phyloP scores from a whole-genome alignment of 2,888 invertebrate species.

The Perizoma affinitatum region DNA sequence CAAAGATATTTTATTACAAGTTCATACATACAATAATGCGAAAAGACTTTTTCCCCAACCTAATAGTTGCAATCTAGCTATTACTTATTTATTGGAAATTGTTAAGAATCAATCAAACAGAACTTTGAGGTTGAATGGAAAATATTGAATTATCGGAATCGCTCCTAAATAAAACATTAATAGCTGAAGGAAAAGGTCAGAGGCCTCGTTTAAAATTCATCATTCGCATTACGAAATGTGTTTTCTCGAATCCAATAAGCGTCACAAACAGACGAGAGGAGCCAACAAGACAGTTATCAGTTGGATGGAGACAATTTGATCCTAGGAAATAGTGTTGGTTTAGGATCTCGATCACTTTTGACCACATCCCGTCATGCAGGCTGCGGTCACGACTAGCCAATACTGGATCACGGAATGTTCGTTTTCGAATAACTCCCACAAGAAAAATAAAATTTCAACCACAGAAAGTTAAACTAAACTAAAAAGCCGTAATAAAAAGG shows the following conservation, averaged over 20 bases:
- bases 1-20: too few species aligned
- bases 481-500: conserved; percentile 38
- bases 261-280: conserved; percentile 23
- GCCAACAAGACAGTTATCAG: conserved; percentile 26
- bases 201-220: conserved; percentile 32
- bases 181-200: conserved; percentile 18
- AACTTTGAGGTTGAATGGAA: conserved; percentile 20
- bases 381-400: conserved; percentile 45
- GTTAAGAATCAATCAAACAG: conserved; percentile 23
- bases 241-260: conserved; percentile 30
- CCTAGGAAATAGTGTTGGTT: conserved; percentile 44
- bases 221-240: conserved; percentile 28
- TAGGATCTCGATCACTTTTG: conserved; percentile 43
- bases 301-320: conserved; percentile 37
- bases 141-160: conserved; percentile 22
- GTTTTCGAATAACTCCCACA: conserved; percentile 34
- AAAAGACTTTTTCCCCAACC: too few species aligned
- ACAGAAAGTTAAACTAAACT: conserved; percentile 15
- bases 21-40: too few species aligned
- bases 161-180: conserved; percentile 26
- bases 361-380: conserved; percentile 55
- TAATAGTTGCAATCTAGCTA: too few species aligned
- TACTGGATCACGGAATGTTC: conserved; percentile 38
- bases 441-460: conserved; percentile 12
- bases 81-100: not conserved